phyloP scores from a whole-genome alignment of 2,797 vertebrate species.

The Picus viridis region DNA sequence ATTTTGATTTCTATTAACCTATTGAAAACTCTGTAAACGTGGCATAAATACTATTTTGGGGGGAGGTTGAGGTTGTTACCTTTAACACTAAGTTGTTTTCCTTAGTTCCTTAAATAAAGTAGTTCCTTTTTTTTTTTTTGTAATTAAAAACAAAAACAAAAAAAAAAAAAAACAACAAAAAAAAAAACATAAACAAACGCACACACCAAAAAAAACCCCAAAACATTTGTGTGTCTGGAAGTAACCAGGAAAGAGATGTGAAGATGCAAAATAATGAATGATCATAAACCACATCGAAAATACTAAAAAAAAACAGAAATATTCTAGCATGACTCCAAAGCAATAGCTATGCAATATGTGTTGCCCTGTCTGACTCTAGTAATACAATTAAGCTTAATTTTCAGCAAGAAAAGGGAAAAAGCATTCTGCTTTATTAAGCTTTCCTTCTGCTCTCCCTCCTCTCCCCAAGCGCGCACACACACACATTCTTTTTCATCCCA shows the following conservation, averaged over 20 bases:
- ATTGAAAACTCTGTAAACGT: background rate
- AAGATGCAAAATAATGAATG: background rate
- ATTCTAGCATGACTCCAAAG: background rate
- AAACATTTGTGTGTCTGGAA: background rate
- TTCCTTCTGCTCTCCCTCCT: conserved; percentile 1
- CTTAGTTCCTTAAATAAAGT: background rate
- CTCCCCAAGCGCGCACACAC: background rate
- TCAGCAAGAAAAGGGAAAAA: background rate
- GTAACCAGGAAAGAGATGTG: background rate
- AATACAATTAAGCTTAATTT: background rate
- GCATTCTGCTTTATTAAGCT: conserved; percentile 15
- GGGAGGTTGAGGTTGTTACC: background rate
- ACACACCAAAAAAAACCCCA: too few relatives aligned
- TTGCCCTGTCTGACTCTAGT: background rate
- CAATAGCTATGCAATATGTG: background rate
- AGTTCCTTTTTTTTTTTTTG: background rate
- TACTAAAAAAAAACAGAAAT: background rate
- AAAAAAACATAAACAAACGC: too few relatives aligned
- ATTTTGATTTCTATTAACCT: background rate
- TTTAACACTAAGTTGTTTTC: background rate
- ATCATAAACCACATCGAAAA: background rate
- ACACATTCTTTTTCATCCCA: background rate
- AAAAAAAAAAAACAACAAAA: background rate
- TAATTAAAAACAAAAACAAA: background rate
- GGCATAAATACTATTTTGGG: background rate